A percentile compares a stretch with the other conserved stretches of the same genome.
phyloP scores from a whole-genome alignment of 1,140 invertebrate genomes.

The Drosophila repletoides region DNA sequence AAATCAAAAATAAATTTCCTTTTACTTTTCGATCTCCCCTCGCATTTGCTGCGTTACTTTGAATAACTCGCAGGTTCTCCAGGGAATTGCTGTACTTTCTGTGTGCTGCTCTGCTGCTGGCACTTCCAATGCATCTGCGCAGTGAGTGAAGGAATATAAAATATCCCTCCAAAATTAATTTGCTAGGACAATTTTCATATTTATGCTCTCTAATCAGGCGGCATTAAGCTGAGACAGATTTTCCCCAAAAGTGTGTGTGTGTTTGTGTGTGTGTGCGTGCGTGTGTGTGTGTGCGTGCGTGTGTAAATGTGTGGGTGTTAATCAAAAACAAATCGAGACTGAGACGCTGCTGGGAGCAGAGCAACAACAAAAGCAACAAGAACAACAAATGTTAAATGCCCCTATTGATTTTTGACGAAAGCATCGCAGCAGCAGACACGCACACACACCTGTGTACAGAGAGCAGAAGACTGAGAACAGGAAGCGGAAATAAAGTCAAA shows the following conservation, averaged over 20 bases:
- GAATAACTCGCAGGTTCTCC: not conserved
- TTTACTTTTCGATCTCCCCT: not conserved
- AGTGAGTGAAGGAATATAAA: slow-evolving; percentile 6
- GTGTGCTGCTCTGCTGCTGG: slow-evolving; percentile 19
- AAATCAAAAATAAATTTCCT: not conserved
- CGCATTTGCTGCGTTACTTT: not conserved
- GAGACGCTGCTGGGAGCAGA: slow-evolving; percentile 23
- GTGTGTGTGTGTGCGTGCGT: slow-evolving; percentile 9
- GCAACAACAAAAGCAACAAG: too few relatives aligned
- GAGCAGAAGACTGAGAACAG: not conserved
- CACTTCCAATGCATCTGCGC: slow-evolving; percentile 40
- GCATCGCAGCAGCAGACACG: slow-evolving; percentile 6
- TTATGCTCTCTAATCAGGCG: slow-evolving; percentile 1
- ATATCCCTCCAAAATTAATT: slow-evolving; percentile 27
- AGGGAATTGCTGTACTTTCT: slow-evolving; percentile 52
- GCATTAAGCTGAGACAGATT: slow-evolving; percentile 19
- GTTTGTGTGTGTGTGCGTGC: not conserved
- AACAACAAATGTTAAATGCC: slow-evolving; percentile 38
- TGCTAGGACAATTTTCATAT: slow-evolving; percentile 29
- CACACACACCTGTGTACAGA: not conserved
- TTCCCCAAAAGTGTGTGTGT: not conserved
- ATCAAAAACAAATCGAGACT: slow-evolving; percentile 55
- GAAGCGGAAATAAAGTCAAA: slow-evolving; percentile 55
- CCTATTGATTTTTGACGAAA: slow-evolving; percentile 67
- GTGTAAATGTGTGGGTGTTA: slow-evolving; percentile 33